Conservation (phyloP, 2,888 invertebrate species). For the Acanthosoma haemorrhoidale region DNA sequence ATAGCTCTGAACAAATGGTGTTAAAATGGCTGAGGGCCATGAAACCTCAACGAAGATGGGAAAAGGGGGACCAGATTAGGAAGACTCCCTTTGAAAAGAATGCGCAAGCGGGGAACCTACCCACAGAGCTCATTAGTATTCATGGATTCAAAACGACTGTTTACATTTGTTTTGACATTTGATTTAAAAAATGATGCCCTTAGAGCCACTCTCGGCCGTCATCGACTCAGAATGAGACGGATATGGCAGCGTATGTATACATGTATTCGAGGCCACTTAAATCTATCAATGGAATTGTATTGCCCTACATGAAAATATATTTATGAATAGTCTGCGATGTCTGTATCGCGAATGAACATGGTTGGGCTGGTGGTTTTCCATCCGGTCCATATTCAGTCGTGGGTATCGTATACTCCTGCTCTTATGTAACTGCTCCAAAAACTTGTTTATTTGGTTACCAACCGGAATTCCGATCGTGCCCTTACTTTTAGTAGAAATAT, state of each 20-base stretch:
- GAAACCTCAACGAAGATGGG: constrained; percentile 15
- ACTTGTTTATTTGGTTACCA: too few relatives aligned
- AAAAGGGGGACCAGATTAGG: neutral
- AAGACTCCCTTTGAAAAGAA: constrained; percentile 8
- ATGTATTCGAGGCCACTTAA: too few relatives aligned
- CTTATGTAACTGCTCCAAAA: too few relatives aligned
- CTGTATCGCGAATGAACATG: too few relatives aligned
- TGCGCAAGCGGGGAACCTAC: constrained; percentile 1
- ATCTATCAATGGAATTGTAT: too few relatives aligned
- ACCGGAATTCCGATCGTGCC: too few relatives aligned
- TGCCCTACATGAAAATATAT: too few relatives aligned
- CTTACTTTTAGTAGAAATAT: too few relatives aligned
- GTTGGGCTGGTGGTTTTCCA: too few relatives aligned
- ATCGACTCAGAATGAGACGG: constrained; percentile 3
- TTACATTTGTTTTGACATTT: constrained; percentile 28
- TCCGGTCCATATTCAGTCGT: too few relatives aligned
- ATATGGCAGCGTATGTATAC: neutral
- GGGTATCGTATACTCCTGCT: too few relatives aligned
- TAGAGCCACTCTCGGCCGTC: constrained; percentile 13
- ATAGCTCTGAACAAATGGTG: neutral
- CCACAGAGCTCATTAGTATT: constrained; percentile 19
- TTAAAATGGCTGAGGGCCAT: neutral
- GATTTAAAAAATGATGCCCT: constrained; percentile 27
- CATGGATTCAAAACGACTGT: constrained; percentile 26
- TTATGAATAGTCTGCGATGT: too few relatives aligned